These are phyloP conservation scores for Aphis craccivora DNA, from an alignment of 1,140 invertebrate genomes.

Conservation along the genomic window DNA sequence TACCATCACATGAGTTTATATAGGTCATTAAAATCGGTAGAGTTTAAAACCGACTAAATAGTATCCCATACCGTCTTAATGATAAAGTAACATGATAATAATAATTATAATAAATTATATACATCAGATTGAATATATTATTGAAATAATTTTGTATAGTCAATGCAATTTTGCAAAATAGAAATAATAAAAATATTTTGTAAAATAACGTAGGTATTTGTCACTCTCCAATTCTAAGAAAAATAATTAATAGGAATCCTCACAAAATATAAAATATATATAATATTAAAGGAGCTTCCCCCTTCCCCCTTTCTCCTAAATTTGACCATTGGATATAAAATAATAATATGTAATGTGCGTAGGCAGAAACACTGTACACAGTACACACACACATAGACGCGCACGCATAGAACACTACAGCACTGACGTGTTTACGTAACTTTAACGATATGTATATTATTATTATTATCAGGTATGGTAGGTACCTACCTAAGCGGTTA, in stretches of 20 bases:
- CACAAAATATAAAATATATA: neutral
- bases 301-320: rapidly evolving
- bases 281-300: too few species aligned
- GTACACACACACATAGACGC: neutral
- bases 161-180: neutral
- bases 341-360: constrained; percentile 11
- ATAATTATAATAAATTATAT: neutral
- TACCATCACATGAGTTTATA: too few species aligned
- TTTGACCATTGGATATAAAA: neutral
- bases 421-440: neutral
- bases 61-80: neutral
- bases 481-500: neutral
- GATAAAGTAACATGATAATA: neutral
- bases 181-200: neutral
- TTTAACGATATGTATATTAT: neutral
- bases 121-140: neutral
- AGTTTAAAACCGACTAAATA: too few species aligned
- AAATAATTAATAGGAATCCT: neutral
- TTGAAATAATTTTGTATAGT: neutral
- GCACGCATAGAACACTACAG: neutral
- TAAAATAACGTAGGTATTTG: too few species aligned
- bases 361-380: neutral
- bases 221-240: too few species aligned
- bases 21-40: too few species aligned
- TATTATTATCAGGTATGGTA: neutral